These are phyloP conservation scores for Pseudomugil gertrudae DNA, from an alignment of 2,797 vertebrate genomes.

Conservation along the genomic window DNA sequence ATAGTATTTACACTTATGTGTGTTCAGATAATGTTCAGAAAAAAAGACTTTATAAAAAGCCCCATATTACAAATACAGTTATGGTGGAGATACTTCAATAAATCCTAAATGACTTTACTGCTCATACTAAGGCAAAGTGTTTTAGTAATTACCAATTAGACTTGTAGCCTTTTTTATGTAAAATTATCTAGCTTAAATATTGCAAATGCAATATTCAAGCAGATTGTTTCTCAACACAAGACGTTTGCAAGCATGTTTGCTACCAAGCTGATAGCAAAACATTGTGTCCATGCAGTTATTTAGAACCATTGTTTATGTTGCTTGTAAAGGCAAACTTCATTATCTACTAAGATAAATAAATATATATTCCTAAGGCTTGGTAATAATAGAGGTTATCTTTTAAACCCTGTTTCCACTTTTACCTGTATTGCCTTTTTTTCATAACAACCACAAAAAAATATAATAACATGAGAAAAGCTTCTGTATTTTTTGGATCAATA, in stretches of 20 bases:
- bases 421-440: neutral
- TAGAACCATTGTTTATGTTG: neutral
- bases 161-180: neutral
- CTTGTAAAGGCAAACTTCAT: constrained; percentile 8
- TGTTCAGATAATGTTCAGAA: neutral
- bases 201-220: constrained; percentile 13
- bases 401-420: neutral
- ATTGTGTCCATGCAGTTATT: constrained; percentile 28
- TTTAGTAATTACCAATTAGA: neutral
- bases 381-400: neutral
- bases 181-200: constrained; percentile 2
- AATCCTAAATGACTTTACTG: constrained; percentile 40
- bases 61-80: neutral
- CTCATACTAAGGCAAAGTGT: neutral
- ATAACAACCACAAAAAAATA: neutral
- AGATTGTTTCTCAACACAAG: neutral
- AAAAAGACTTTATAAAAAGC: neutral
- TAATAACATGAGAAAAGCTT: neutral
- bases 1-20: constrained; percentile 10
- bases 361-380: neutral
- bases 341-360: too few relatives aligned
- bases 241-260: constrained; percentile 13
- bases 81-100: constrained; percentile 37
- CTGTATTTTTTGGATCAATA: neutral
- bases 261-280: constrained; percentile 16